Evolutionary conservation across 2,888 invertebrate species (phyloP).

Genomic region (Ennomos fuscantarius): DNA sequence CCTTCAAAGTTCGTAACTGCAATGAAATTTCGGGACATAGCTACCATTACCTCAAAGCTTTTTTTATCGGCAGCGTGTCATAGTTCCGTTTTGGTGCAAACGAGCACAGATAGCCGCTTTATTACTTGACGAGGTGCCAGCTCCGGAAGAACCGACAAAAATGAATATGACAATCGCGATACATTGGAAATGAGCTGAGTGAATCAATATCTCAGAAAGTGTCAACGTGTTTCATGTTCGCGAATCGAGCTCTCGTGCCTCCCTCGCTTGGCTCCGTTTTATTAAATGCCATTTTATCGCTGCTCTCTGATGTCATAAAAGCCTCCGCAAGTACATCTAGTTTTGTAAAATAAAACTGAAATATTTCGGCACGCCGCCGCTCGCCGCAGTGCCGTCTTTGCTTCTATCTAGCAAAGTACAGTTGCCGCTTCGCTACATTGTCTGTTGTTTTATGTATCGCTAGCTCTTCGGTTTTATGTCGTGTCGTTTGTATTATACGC

Average conservation of each 20-base stretch:
- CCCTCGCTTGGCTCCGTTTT: constrained; percentile 53
- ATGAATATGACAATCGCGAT: constrained; percentile 50
- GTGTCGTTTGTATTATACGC: constrained; percentile 60
- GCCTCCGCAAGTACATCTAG: constrained; percentile 56
- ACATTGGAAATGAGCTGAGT: constrained; percentile 50
- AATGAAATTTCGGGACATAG: constrained; percentile 62
- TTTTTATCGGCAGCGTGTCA: constrained; percentile 70
- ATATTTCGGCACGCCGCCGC: constrained; percentile 53
- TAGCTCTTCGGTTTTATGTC: constrained; percentile 61
- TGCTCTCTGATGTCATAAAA: constrained; percentile 59
- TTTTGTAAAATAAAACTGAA: constrained; percentile 70
- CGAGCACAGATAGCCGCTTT: constrained; percentile 75
- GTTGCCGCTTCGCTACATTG: constrained; percentile 60
- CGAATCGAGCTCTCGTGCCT: constrained; percentile 42
- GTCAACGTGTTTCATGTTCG: constrained; percentile 51
- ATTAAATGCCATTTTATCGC: constrained; percentile 67
- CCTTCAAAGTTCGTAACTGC: constrained; percentile 75
- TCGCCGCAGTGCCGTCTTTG: constrained; percentile 42
- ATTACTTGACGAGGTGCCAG: constrained; percentile 75
- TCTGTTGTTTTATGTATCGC: constrained; percentile 69
- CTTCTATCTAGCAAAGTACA: constrained; percentile 61
- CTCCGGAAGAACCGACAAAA: constrained; percentile 50
- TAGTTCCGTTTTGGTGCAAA: constrained; percentile 69
- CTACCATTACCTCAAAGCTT: constrained; percentile 53
- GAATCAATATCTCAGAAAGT: constrained; percentile 54